These are phyloP conservation scores for Chloromyia formosa DNA, from an alignment of 2,888 invertebrate genomes.

Conservation along the genomic window DNA sequence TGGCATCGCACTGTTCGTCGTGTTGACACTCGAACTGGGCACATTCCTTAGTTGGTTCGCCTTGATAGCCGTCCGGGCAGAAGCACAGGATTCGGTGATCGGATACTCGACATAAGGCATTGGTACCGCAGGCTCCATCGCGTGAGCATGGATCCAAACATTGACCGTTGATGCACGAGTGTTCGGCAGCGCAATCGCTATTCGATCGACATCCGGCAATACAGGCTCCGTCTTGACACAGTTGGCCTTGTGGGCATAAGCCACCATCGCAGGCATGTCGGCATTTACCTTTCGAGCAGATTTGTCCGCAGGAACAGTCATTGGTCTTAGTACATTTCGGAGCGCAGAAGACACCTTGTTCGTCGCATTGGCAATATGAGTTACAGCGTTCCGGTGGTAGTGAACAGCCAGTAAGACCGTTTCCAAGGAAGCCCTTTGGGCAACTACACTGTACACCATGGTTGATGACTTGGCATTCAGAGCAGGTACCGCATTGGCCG, in stretches of 20 bases:
- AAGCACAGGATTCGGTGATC: slow-evolving; percentile 86
- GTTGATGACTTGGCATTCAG: slow-evolving; percentile 82
- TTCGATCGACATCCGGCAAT: slow-evolving; percentile 82
- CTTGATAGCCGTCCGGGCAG: slow-evolving; percentile 86
- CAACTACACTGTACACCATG: slow-evolving; percentile 90
- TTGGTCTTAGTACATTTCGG: slow-evolving; percentile 71
- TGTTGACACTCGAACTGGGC: slow-evolving; percentile 78
- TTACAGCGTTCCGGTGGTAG: slow-evolving; percentile 78
- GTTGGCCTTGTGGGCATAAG: slow-evolving; percentile 79
- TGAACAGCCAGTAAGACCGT: slow-evolving; percentile 81
- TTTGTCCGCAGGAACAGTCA: slow-evolving; percentile 85
- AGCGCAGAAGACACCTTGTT: slow-evolving; percentile 78
- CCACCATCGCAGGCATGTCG: slow-evolving; percentile 75
- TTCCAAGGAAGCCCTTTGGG: slow-evolving; percentile 80
- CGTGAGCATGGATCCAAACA: slow-evolving; percentile 78
- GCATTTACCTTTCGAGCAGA: slow-evolving; percentile 78
- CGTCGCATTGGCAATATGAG: slow-evolving; percentile 81
- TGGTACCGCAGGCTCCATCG: slow-evolving; percentile 77
- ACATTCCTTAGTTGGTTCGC: slow-evolving; percentile 80
- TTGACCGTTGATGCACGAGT: slow-evolving; percentile 75
- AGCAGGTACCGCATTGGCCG: slow-evolving; percentile 83
- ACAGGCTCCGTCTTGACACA: slow-evolving; percentile 78
- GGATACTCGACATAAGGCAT: slow-evolving; percentile 80
- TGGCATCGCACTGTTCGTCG: slow-evolving; percentile 79
- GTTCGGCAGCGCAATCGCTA: slow-evolving; percentile 79